phyloP scores from a whole-genome alignment of 2,888 invertebrate species.

The Tetragonisca angustula region DNA sequence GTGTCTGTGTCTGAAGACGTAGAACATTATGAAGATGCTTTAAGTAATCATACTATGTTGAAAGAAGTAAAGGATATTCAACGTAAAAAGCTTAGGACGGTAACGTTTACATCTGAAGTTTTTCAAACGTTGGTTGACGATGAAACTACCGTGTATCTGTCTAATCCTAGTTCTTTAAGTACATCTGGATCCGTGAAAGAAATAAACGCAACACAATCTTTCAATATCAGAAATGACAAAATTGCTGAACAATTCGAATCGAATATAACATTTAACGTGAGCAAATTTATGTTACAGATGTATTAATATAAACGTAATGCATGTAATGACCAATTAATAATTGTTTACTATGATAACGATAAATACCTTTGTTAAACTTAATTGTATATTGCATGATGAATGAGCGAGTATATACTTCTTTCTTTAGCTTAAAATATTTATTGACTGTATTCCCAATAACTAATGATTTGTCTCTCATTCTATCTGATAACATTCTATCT shows the following conservation, averaged over 20 bases:
- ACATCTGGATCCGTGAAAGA: constrained; percentile 46
- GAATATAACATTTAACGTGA: constrained; percentile 58
- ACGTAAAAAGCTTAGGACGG: constrained; percentile 76
- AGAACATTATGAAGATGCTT: constrained; percentile 69
- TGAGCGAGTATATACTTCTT: constrained; percentile 25
- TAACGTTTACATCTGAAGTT: constrained; percentile 78
- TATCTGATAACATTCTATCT: constrained; percentile 56
- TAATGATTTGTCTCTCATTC: constrained; percentile 76
- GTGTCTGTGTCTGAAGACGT: constrained; percentile 65
- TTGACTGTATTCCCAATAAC: constrained; percentile 30
- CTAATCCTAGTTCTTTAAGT: constrained; percentile 56
- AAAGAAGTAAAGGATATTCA: constrained; percentile 70
- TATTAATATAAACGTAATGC: constrained; percentile 45
- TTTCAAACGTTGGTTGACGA: constrained; percentile 80
- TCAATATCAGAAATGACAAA: constrained; percentile 34
- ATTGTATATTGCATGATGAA: constrained; percentile 45
- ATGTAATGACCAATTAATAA: constrained; percentile 31
- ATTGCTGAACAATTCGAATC: constrained; percentile 50
- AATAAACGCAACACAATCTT: constrained; percentile 23
- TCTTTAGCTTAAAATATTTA: constrained; percentile 16
- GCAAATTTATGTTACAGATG: constrained; percentile 56
- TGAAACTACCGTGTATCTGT: constrained; percentile 73
- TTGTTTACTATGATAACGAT: constrained; percentile 2
- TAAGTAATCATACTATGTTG: constrained; percentile 53
- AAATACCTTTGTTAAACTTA: constrained; percentile 3